Percentiles rank a stretch among this genome's conserved stretches.
Conservation (phyloP, 2,113 vertebrate genomes). For the Callipepla squamata region DNA sequence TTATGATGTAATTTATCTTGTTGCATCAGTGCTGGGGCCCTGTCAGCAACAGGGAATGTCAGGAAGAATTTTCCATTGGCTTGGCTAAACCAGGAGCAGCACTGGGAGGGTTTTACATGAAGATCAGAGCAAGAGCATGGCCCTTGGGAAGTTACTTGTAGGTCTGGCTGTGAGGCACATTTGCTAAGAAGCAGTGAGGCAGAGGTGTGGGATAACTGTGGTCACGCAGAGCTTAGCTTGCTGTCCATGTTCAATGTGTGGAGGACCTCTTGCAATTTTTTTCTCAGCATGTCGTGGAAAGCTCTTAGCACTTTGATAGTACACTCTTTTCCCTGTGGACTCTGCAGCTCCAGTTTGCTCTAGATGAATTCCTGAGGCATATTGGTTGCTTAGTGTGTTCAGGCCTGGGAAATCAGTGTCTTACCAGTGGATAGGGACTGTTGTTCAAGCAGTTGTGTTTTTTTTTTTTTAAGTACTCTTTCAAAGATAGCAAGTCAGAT, state of each 20-base stretch:
- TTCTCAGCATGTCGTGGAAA: conserved; percentile 13
- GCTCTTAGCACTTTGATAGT: conserved; percentile 11
- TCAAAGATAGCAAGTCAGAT: background rate
- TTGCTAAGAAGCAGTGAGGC: conserved; percentile 5
- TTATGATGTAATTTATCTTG: background rate
- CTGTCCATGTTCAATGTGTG: background rate
- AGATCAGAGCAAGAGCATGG: background rate
- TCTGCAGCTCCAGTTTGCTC: conserved; percentile 16
- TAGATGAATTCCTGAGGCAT: conserved; percentile 17
- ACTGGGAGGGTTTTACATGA: background rate
- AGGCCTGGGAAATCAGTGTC: conserved; percentile 6
- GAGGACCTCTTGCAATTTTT: background rate
- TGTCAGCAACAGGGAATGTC: background rate
- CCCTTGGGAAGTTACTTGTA: background rate
- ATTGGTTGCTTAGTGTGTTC: conserved; percentile 14
- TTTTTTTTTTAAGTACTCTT: background rate
- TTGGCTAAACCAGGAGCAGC: background rate
- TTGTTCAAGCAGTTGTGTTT: background rate
- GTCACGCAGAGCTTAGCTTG: background rate
- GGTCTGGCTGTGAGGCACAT: background rate
- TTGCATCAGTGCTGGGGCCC: background rate
- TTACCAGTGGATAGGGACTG: background rate
- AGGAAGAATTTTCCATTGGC: conserved; percentile 17
- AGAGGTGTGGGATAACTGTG: background rate
- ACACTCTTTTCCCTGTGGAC: conserved; percentile 6